Percentiles rank a stretch among this genome's conserved stretches.
Conservation (phyloP, 2,113 vertebrate species). For the Meles meles region DNA sequence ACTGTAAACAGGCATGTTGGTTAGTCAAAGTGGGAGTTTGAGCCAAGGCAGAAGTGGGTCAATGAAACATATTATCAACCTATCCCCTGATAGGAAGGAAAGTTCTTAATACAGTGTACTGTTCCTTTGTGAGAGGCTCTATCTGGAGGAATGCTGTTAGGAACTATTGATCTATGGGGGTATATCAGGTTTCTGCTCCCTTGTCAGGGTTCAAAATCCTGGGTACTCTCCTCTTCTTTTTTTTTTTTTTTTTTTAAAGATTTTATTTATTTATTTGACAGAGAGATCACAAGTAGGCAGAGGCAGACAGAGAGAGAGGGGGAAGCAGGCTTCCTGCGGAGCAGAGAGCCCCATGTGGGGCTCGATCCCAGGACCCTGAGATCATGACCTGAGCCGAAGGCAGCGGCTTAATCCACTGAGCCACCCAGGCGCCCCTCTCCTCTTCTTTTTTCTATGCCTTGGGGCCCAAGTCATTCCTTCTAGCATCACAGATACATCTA, state of each 20-base stretch:
- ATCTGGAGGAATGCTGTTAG: neutral
- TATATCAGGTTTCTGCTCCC: neutral
- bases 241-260: neutral
- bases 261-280: no score
- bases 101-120: neutral
- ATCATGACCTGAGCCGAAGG: no score
- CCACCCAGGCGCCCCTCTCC: no score
- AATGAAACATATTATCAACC: neutral
- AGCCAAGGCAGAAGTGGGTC: neutral
- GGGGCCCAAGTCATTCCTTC: neutral
- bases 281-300: no score
- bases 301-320: no score
- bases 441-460: neutral
- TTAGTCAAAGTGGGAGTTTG: neutral
- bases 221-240: neutral
- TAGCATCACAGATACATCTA: neutral
- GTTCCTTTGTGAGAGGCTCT: neutral
- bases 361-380: no score
- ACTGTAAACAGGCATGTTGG: neutral
- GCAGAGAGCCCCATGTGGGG: no score
- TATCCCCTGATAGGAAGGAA: neutral
- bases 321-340: no score
- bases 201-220: neutral
- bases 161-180: neutral
- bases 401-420: no score